Conservation (phyloP, 2,797 vertebrate genomes). For the Netta rufina region DNA sequence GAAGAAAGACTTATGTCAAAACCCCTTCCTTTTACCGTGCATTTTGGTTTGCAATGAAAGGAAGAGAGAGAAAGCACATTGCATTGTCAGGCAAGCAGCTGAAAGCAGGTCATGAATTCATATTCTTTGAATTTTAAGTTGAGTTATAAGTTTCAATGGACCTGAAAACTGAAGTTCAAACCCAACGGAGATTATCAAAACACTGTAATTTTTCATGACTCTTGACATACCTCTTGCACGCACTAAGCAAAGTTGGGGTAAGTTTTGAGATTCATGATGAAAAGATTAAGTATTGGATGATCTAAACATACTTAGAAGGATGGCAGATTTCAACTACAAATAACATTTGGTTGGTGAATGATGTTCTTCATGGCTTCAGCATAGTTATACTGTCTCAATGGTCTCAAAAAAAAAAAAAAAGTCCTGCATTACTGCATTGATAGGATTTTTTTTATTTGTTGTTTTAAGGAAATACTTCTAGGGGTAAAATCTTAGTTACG, state of each 20-base stretch:
- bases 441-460: not conserved
- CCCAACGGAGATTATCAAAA: not conserved
- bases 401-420: rapidly evolving
- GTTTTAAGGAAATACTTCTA: not conserved
- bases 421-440: not conserved
- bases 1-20: not conserved
- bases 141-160: not conserved
- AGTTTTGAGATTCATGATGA: not conserved
- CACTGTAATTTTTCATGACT: not conserved
- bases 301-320: not conserved
- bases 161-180: not conserved
- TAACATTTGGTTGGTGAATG: not conserved
- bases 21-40: not conserved
- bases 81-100: not conserved
- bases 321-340: not conserved
- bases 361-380: not conserved
- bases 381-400: not conserved
- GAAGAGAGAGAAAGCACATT: not conserved
- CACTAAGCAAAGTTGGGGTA: not conserved
- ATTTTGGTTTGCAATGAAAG: not conserved
- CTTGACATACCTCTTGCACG: not conserved
- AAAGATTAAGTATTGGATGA: not conserved
- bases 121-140: not conserved
- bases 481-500: not conserved
- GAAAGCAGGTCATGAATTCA: not conserved